A percentile compares a stretch with the other conserved stretches of the same genome.
These are phyloP conservation scores for Probosciger aterrimus DNA, from an alignment of 2,113 vertebrate genomes.

Conservation along the genomic window DNA sequence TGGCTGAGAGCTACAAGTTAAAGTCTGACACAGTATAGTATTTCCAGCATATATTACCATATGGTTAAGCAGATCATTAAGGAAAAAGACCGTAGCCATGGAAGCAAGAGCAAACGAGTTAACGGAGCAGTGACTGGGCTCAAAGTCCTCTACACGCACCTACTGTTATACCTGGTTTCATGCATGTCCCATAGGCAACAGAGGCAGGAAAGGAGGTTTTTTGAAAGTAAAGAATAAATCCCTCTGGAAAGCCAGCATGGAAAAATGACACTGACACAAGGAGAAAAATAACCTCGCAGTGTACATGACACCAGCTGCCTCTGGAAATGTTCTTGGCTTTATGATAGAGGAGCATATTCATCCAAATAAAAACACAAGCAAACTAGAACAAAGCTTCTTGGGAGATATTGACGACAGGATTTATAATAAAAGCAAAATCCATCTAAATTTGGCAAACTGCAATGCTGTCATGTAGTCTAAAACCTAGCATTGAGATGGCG, in stretches of 20 bases:
- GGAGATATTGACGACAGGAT: background rate
- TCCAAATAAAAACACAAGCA: background rate
- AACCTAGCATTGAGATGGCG: background rate
- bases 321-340: background rate
- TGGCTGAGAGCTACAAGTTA: background rate
- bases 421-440: background rate
- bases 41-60: background rate
- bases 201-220: background rate
- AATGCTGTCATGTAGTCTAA: background rate
- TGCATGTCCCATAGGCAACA: fast-evolving
- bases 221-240: background rate
- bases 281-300: background rate
- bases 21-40: background rate
- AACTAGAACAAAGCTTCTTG: background rate
- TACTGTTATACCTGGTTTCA: background rate
- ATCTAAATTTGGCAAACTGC: background rate
- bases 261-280: slow-evolving; percentile 6
- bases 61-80: background rate
- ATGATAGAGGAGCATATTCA: background rate
- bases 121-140: background rate
- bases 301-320: background rate
- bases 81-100: background rate
- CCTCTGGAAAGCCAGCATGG: background rate
- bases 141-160: background rate
- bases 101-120: background rate